A percentile compares a stretch with the other conserved stretches of the same genome.
Conservation (phyloP, 1,140 invertebrate genomes). For the Heliconius congener region DNA sequence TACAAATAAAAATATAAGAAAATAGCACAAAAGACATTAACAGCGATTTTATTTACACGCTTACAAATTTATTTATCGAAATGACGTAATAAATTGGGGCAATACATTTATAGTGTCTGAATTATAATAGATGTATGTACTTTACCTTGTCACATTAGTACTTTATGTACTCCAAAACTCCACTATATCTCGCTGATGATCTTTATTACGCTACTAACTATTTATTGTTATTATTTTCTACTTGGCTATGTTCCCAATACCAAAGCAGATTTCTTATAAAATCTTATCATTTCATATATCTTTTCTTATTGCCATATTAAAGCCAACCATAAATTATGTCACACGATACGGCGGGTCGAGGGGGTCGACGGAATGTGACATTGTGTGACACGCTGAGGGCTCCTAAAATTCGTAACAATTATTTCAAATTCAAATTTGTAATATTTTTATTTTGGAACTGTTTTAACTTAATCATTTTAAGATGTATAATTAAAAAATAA, state of each 20-base stretch:
- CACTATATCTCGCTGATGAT: constrained; percentile 43
- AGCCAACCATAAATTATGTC: too few relatives aligned
- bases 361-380: too few relatives aligned
- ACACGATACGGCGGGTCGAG: too few relatives aligned
- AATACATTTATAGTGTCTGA: constrained; percentile 55
- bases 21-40: constrained; percentile 77
- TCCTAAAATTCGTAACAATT: too few relatives aligned
- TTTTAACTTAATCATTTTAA: too few relatives aligned
- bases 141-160: neutral
- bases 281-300: neutral
- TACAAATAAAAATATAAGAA: constrained; percentile 62
- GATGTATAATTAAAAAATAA: too few relatives aligned
- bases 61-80: constrained; percentile 65
- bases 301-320: neutral
- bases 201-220: constrained; percentile 22
- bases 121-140: constrained; percentile 24
- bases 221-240: neutral
- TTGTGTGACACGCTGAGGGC: too few relatives aligned
- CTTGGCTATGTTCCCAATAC: neutral
- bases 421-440: too few relatives aligned
- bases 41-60: constrained; percentile 67
- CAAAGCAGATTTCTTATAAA: neutral
- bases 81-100: constrained; percentile 54
- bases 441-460: too few relatives aligned
- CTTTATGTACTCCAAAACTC: constrained; percentile 40